phyloP scores from a whole-genome alignment of 2,888 invertebrate species.

The Nesidiocoris tenuis region DNA sequence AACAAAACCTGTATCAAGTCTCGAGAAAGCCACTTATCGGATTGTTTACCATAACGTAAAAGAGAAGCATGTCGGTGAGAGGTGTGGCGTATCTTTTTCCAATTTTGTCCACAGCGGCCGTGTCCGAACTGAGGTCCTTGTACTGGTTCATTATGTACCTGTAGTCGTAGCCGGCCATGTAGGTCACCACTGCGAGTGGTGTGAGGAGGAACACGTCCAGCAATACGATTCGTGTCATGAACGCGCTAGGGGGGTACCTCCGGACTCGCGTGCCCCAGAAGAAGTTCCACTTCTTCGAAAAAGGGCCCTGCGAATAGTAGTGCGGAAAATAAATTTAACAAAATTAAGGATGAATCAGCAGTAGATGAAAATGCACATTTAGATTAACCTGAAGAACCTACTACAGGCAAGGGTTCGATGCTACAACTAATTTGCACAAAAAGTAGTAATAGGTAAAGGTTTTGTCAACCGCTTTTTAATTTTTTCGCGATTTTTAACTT shows the following conservation, averaged over 20 bases:
- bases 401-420: too few species aligned
- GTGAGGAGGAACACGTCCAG: slow-evolving; percentile 24
- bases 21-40: too few species aligned
- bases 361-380: too few species aligned
- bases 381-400: too few species aligned
- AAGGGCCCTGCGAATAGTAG: slow-evolving; percentile 8
- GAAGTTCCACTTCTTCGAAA: slow-evolving; percentile 32
- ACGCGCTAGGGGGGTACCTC: slow-evolving; percentile 20
- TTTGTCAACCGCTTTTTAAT: too few species aligned
- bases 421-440: too few species aligned
- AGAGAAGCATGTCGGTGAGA: slow-evolving; percentile 17
- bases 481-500: too few species aligned
- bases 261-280: slow-evolving; percentile 18
- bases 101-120: neutral
- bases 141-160: slow-evolving; percentile 1
- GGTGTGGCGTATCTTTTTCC: slow-evolving; percentile 5
- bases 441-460: too few species aligned
- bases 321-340: too few species aligned
- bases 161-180: slow-evolving; percentile 30
- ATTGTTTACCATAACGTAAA: slow-evolving; percentile 28
- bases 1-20: too few species aligned
- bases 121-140: neutral
- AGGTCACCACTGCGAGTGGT: neutral
- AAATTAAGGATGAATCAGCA: too few species aligned
- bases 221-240: neutral